phyloP scores from a whole-genome alignment of 2,113 vertebrate species.

The Aegotheles bennettii region DNA sequence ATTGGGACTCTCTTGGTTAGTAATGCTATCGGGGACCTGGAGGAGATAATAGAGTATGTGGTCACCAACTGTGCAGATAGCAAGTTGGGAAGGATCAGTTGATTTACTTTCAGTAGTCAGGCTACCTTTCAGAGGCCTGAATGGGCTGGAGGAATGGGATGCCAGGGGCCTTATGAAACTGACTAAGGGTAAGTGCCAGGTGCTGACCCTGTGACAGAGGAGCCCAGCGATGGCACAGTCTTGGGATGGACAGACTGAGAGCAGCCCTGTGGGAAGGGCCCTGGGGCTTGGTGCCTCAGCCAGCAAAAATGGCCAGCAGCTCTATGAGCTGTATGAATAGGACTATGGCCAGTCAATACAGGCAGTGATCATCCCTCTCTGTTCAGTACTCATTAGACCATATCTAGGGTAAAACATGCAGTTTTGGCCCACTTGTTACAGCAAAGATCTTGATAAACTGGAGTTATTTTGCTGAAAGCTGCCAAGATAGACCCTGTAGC shows the following conservation, averaged over 20 bases:
- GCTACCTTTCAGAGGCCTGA: background rate
- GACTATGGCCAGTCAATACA: background rate
- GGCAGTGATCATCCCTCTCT: background rate
- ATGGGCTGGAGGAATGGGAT: background rate
- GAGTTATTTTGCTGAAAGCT: background rate
- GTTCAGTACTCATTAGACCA: background rate
- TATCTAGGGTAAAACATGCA: background rate
- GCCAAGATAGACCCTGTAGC: background rate
- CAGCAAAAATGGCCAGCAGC: background rate
- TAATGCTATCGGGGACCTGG: background rate
- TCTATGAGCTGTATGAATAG: background rate
- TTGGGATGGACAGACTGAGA: background rate
- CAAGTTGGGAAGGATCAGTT: background rate
- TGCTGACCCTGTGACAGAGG: background rate
- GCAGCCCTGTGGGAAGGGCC: background rate
- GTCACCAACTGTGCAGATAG: background rate
- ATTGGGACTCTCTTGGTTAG: background rate
- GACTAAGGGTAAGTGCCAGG: background rate
- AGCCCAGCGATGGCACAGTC: fast-evolving
- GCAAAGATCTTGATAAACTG: background rate
- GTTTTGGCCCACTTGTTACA: background rate
- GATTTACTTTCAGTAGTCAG: background rate
- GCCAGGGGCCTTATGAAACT: background rate
- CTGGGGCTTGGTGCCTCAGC: background rate
- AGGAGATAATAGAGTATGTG: background rate